Percentiles rank a stretch among this genome's conserved stretches.
Evolutionary conservation across 2,797 vertebrate species (phyloP).

Genomic region (Ceyx erithaca): DNA sequence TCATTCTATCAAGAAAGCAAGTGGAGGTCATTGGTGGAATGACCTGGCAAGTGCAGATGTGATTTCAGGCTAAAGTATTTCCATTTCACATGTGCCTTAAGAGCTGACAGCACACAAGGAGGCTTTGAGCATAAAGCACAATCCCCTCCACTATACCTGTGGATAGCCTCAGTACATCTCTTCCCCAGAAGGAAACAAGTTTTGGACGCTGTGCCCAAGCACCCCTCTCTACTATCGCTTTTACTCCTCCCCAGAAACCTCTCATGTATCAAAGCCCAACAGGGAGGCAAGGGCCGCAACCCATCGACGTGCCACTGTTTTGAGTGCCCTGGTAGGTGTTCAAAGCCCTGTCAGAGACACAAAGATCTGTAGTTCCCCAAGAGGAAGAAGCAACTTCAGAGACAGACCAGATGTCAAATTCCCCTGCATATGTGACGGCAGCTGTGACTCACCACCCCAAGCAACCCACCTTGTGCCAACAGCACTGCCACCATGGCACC

Average conservation of each 20-base stretch:
- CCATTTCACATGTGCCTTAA: background rate
- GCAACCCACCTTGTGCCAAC: background rate
- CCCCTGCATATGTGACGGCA: fast-evolving
- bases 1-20: slow-evolving; percentile 85
- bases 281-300: background rate
- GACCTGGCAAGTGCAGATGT: background rate
- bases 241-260: background rate
- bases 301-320: background rate
- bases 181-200: background rate
- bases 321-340: background rate
- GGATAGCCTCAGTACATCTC: background rate
- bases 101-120: fast-evolving
- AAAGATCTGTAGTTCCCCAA: fast-evolving
- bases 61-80: background rate
- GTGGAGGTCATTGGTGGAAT: background rate
- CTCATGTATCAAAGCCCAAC: background rate
- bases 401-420: background rate
- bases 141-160: fast-evolving
- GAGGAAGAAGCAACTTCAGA: background rate
- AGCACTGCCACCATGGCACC: background rate
- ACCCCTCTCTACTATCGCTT: background rate
- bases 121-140: background rate
- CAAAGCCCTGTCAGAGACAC: background rate
- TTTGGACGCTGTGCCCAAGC: background rate
- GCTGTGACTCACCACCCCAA: background rate